A percentile compares a stretch with the other conserved stretches of the same genome.
These are phyloP conservation scores for Ips typographus DNA, from an alignment of 1,140 invertebrate genomes.

Conservation along the genomic window DNA sequence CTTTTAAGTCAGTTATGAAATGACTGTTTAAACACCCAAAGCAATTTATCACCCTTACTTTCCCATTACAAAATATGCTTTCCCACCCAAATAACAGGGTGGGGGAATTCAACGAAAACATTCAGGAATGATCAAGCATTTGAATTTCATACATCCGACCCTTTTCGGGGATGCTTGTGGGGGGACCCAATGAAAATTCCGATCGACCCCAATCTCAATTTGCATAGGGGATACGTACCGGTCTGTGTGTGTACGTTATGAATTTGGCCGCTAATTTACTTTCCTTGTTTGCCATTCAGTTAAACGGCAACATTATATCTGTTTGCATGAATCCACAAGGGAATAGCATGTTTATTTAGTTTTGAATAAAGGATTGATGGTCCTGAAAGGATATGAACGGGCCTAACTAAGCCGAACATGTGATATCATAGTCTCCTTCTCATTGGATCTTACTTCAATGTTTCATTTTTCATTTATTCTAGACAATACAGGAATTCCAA, in stretches of 20 bases:
- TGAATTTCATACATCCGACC: conserved; percentile 5
- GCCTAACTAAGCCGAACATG: no score
- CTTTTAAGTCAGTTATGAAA: no score
- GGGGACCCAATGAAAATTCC: conserved; percentile 17
- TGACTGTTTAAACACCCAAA: no score
- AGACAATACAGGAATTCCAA: no score
- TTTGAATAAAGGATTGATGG: no score
- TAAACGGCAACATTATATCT: conserved; percentile 18
- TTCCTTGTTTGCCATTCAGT: conserved; percentile 28
- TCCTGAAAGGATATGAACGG: no score
- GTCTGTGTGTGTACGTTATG: conserved; percentile 21
- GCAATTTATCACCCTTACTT: no score
- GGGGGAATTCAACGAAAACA: not conserved
- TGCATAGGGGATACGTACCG: conserved; percentile 11
- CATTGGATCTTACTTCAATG: no score
- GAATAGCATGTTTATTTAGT: no score
- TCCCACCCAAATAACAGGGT: not conserved
- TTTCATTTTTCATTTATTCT: no score
- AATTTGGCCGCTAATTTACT: conserved; percentile 29
- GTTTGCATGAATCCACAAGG: not conserved
- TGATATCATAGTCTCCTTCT: no score
- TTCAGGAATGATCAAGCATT: conserved; percentile 1
- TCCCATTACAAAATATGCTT: no score
- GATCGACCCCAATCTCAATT: conserved; percentile 22
- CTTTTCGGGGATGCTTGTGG: not conserved